phyloP scores from a whole-genome alignment of 2,113 vertebrate species.

The Lycaon pictus region DNA sequence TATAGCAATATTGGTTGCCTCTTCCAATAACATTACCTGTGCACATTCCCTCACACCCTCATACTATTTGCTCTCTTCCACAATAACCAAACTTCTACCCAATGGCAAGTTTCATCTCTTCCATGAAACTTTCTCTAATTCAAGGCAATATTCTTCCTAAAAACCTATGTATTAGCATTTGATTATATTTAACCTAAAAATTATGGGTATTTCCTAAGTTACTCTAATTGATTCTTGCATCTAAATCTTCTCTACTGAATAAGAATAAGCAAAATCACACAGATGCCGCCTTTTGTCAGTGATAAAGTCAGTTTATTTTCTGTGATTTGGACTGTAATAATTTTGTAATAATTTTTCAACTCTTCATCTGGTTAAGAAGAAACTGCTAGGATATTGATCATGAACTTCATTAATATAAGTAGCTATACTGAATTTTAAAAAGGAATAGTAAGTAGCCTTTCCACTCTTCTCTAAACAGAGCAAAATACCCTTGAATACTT shows the following conservation, averaged over 20 bases:
- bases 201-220: not conserved
- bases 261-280: not conserved
- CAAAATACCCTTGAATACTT: conserved; percentile 19
- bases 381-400: not conserved
- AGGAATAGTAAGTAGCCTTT: not conserved
- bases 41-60: not conserved
- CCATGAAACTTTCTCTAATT: conserved; percentile 7
- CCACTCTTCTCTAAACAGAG: not conserved
- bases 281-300: not conserved
- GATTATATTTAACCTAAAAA: conserved; percentile 3
- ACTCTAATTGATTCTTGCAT: not conserved
- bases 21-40: not conserved
- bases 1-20: not conserved
- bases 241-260: not conserved
- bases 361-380: conserved; percentile 1
- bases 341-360: conserved; percentile 22
- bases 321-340: conserved; percentile 10
- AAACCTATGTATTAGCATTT: not conserved
- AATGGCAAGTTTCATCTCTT: conserved; percentile 12
- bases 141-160: not conserved
- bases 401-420: conserved; percentile 39
- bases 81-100: not conserved
- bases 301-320: conserved; percentile 15
- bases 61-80: not conserved
- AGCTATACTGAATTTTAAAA: not conserved